Evolutionary conservation across 2,888 invertebrate species (phyloP), one percentile per base, ranked within the genome.

Genomic region (Lottia scabra): DNA sequence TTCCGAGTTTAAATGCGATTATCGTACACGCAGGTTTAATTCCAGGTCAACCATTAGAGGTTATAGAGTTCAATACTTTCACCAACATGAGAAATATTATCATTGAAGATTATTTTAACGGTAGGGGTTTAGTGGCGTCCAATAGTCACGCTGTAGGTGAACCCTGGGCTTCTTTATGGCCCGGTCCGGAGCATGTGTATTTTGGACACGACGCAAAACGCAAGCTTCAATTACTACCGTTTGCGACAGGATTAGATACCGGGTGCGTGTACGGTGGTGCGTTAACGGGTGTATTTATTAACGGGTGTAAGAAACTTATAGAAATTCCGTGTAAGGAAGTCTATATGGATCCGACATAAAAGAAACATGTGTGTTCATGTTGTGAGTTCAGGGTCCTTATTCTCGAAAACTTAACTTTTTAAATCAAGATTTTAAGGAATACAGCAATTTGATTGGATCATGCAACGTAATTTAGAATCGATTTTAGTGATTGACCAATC

Each of bases 191-290:
- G 65, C 89, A 90, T 78, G 86, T 90, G 12, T 89, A 89, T 77
- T 90, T 88, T 75, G 90, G 90, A 44, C 90, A 90, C 69, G 89
- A 89, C 80, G 89, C 89, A 2, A 76, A 77, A n/a, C 69, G 89
- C 38, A 77, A 78, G 43, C 75, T 89, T 16, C 89, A 89, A 77
- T 44, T 69, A 19, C 79, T 78, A 69, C 73, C 77, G 12, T 81
- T 77, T 75, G 87, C 88, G 13, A 90, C 89, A 2, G 89, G 89
- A 12, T 75, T 90, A n/a, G 90, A 90, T 75, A 89, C 89, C 2
- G 89, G 89, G 0, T 89, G 88, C 81, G 81, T 88, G 30, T 89
- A 89, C 78, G 90, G 90, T 0, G 78, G 80, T 12, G 23, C 67
- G 12, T 77, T 90, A 16, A 87, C 88, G 19, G 69, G 69, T 45